These are phyloP conservation scores for Umimayanthus kanabou DNA, from an alignment of 92 coral and sea anemone species.

Conservation along the genomic window DNA sequence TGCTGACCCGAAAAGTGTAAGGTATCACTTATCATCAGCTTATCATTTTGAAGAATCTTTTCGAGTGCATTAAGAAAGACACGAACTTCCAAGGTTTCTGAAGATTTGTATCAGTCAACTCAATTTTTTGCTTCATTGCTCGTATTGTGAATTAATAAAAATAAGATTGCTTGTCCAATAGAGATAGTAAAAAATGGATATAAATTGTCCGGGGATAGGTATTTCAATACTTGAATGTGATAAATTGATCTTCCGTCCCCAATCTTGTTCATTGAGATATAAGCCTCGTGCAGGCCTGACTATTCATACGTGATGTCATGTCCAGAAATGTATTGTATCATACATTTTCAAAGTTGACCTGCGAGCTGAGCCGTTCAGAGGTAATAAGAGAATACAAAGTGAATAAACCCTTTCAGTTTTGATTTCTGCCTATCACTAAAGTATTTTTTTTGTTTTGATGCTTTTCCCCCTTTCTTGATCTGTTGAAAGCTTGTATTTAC, in stretches of 20 bases:
- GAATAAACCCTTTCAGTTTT: too few species aligned
- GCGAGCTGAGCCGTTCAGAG: too few species aligned
- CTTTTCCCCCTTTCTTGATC: too few species aligned
- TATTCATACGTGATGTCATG: neutral
- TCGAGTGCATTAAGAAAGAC: neutral
- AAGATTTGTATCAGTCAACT: neutral
- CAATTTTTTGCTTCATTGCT: neutral
- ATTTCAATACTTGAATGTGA: neutral
- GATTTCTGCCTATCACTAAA: too few species aligned
- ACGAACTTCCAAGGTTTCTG: too few species aligned
- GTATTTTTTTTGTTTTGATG: too few species aligned
- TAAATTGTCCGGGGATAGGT: too few species aligned
- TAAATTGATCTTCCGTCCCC: neutral
- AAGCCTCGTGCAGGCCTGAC: too few species aligned
- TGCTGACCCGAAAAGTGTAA: neutral
- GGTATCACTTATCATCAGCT: neutral
- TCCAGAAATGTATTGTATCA: neutral
- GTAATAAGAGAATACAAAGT: too few species aligned
- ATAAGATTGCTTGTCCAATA: neutral
- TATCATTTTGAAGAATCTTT: neutral
- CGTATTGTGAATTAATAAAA: too few species aligned
- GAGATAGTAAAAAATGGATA: neutral
- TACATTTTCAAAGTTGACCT: too few species aligned
- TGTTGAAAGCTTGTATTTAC: too few species aligned
- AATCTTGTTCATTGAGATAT: neutral